Base-by-base conservation (phyloP, 2,113 vertebrate species). In the Ramphastos sulfuratus region DNA sequence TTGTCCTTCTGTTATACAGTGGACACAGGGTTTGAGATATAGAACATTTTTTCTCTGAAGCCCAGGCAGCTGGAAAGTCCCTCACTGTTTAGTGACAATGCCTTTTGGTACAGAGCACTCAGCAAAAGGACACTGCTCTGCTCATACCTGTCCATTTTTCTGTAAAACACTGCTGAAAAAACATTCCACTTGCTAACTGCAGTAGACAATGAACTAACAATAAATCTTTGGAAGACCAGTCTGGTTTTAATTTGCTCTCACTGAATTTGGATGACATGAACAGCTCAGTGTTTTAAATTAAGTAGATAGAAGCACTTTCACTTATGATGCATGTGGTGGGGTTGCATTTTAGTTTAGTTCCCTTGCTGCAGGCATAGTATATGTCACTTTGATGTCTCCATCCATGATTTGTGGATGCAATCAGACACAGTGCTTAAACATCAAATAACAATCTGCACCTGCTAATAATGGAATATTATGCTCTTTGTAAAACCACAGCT, bases 361-460 rank as follows among this genome's bases (percentile, higher is more conserved):
- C 18, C 15, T 84, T 90, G 90, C 61, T 87, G 37, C 30, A 77
- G 75, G 30, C 28, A 59, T 19, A 81, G 66, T 78, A 82, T 87
- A 39, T 78, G 58, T 60, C 65, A 59, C 54, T 82, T 84, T 70
- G 52, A 71, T 87, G 65, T 72, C 64, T 71, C 18, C 33, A 54
- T 39, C 66, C 39, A 2, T 44, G 73, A 67, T 84, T 91, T 82
- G 73, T 85, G 64, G 52, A 84, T 93, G 37, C 12, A 92, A 87
- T 55, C 84, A 89, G 67, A 79, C 11, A 8, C 31, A 74, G 46
- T 58, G 31, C 54, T 87, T 85, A 92, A 85, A 81, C 60, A 74
- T 72, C 70, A 87, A 92, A 86, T 82, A 94, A 90, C 30, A 79
- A 95, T 72, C 50, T 90, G 50, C 33, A 88, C 42, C 77, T 92